Percentiles rank a stretch among this genome's conserved stretches.
These are phyloP conservation scores for Helicorthomorpha holstii DNA, from an alignment of 1,140 invertebrate species.

Conservation along the genomic window DNA sequence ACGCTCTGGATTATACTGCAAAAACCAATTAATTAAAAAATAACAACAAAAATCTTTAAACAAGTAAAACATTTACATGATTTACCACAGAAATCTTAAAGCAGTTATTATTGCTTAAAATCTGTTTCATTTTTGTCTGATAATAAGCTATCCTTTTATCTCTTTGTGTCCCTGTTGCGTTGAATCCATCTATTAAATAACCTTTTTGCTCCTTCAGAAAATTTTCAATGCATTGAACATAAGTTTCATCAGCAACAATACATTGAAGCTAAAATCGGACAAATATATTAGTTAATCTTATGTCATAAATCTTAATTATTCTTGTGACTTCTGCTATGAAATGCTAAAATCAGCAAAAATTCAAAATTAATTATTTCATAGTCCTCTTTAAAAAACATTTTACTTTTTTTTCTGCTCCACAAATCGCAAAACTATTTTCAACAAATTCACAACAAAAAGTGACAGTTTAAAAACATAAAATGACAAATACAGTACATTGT, in stretches of 20 bases:
- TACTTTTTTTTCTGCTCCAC: too few species aligned
- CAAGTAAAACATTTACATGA: too few species aligned
- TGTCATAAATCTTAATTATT: not conserved
- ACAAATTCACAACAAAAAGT: not conserved
- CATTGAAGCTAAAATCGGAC: conserved; percentile 59
- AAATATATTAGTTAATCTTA: too few species aligned
- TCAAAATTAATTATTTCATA: too few species aligned
- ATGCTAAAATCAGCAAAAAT: too few species aligned
- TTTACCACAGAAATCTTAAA: conserved; percentile 70
- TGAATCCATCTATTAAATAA: conserved; percentile 49
- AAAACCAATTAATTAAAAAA: conserved; percentile 14
- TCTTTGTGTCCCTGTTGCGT: conserved; percentile 44
- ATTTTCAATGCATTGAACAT: conserved; percentile 62
- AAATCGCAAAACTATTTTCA: not conserved
- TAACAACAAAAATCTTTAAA: not conserved
- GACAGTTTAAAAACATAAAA: not conserved
- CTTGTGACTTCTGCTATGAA: too few species aligned
- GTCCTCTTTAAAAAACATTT: too few species aligned
- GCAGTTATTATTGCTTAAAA: conserved; percentile 69
- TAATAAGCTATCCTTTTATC: conserved; percentile 48
- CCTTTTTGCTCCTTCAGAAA: conserved; percentile 49
- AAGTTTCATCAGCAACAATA: conserved; percentile 69
- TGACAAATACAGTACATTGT: too few species aligned
- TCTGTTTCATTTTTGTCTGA: conserved; percentile 53
- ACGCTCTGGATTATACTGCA: conserved; percentile 63